Percentiles rank a stretch among this genome's conserved stretches.
Evolutionary conservation across 2,797 vertebrate genomes (phyloP).

Genomic region (Rallus crepitans): DNA sequence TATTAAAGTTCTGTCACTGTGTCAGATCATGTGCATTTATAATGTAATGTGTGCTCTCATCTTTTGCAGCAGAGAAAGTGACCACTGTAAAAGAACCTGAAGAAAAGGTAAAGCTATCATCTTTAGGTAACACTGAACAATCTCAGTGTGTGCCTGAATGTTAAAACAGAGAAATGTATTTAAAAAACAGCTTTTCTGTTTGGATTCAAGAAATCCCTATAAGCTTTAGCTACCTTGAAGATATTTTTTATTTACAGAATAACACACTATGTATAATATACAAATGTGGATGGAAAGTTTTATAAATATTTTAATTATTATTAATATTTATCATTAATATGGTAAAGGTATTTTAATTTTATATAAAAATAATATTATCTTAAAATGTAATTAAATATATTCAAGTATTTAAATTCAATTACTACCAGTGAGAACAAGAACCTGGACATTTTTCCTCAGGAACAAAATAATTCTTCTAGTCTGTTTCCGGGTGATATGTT

Average conservation of each 20-base stretch:
- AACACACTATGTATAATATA: not conserved
- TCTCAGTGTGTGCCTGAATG: not conserved
- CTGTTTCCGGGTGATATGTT: not conserved
- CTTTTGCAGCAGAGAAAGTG: not conserved
- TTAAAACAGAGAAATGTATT: not conserved
- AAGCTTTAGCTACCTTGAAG: not conserved
- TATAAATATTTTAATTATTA: not conserved
- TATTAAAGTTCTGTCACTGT: not conserved
- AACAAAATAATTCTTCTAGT: not conserved
- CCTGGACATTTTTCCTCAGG: not conserved
- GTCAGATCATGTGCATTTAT: not conserved
- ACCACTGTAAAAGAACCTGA: not conserved
- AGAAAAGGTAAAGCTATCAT: not conserved
- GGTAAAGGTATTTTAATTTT: too few relatives aligned
- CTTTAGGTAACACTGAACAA: not conserved
- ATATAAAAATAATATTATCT: too few relatives aligned
- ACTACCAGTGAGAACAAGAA: not conserved
- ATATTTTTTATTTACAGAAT: not conserved
- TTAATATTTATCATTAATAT: not conserved
- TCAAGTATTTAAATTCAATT: not conserved
- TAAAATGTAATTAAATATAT: not conserved
- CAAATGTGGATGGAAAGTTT: not conserved
- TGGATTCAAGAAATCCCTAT: not conserved
- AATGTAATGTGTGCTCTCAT: fast-evolving
- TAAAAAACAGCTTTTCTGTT: not conserved